These are phyloP conservation scores for fruit fly (Drosophila melanogaster) DNA, from an alignment of 1,140 invertebrate species.

Conservation along the genomic window DNA sequence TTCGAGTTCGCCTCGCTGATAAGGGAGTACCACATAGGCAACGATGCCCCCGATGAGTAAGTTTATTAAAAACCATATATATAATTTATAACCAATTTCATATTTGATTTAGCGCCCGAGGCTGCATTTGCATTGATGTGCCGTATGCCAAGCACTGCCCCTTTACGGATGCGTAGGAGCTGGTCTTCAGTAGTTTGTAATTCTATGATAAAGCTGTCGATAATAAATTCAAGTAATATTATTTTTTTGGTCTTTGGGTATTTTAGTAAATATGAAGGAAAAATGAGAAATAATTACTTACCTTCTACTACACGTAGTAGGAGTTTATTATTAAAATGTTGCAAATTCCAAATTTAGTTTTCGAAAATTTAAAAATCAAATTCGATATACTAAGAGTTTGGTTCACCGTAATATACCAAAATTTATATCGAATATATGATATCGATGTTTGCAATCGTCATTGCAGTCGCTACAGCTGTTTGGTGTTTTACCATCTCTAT, in stretches of 20 bases:
- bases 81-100: background rate
- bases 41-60: slow-evolving; percentile 87
- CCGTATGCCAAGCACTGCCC: slow-evolving; percentile 87
- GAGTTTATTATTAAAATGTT: too few species aligned
- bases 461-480: background rate
- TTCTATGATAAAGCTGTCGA: slow-evolving; percentile 11
- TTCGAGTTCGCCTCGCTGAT: slow-evolving; percentile 84
- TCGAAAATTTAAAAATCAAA: too few species aligned
- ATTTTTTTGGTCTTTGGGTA: background rate
- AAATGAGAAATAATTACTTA: too few species aligned
- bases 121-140: slow-evolving; percentile 87
- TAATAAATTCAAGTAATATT: slow-evolving; percentile 37
- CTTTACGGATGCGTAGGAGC: slow-evolving; percentile 81
- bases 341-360: too few species aligned
- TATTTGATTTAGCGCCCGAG: slow-evolving; percentile 85
- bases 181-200: slow-evolving; percentile 15
- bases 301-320: too few species aligned
- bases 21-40: slow-evolving; percentile 85
- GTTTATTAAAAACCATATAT: slow-evolving; percentile 19
- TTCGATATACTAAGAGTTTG: too few species aligned
- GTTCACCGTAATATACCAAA: background rate
- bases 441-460: background rate
- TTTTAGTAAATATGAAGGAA: too few species aligned
- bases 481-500: background rate
- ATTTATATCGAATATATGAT: background rate